These are phyloP conservation scores for Chlorocebus sabaeus DNA, from an alignment of 2,113 vertebrate species.

Conservation along the genomic window DNA sequence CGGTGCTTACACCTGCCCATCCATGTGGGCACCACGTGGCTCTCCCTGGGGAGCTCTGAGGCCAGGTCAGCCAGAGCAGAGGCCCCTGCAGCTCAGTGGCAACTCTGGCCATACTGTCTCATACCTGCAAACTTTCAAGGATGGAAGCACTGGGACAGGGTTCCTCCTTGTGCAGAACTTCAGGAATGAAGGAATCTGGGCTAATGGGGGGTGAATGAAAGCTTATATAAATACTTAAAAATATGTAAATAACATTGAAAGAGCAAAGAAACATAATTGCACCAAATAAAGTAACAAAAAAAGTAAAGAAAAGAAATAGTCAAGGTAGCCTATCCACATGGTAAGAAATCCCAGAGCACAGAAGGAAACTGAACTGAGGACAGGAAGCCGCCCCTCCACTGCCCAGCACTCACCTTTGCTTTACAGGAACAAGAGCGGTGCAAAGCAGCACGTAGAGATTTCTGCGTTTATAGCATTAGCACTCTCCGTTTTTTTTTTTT, in stretches of 20 bases:
- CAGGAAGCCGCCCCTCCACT: neutral
- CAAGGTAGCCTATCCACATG: fast-evolving
- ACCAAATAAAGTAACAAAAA: neutral
- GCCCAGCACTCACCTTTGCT: neutral
- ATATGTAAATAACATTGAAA: neutral
- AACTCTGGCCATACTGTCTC: neutral
- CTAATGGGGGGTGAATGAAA: neutral
- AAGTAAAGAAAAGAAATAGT: neutral
- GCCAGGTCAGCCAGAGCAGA: neutral
- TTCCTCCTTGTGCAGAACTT: neutral
- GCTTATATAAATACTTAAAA: neutral
- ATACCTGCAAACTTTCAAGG: neutral
- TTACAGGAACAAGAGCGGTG: neutral
- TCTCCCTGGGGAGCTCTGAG: neutral
- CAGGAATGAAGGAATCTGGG: neutral
- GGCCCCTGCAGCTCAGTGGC: neutral
- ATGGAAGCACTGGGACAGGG: neutral
- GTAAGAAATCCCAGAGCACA: neutral
- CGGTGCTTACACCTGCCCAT: neutral
- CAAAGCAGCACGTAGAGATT: neutral
- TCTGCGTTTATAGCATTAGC: neutral
- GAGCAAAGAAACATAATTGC: neutral
- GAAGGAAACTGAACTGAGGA: fast-evolving
- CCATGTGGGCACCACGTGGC: neutral
- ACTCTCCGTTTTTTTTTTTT: neutral